Evolutionary conservation across 2,888 invertebrate genomes (phyloP).

Genomic region (Ennomos erosarius): DNA sequence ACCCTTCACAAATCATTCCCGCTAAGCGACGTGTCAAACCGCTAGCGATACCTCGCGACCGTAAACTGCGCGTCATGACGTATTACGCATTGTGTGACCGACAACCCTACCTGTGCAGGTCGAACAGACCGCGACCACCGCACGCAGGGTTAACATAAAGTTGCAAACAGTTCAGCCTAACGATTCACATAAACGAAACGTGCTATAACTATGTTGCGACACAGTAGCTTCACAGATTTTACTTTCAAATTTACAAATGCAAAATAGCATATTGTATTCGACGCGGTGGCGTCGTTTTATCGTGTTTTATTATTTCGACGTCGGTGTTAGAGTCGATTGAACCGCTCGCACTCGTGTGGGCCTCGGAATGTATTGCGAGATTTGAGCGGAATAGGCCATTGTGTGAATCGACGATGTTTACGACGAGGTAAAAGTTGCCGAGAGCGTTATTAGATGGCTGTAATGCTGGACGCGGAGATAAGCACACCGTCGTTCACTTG

Average conservation of each 20-base stretch:
- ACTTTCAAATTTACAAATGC: conserved; percentile 77
- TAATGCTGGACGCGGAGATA: conserved; percentile 18
- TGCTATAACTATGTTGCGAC: conserved; percentile 71
- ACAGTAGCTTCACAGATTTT: conserved; percentile 77
- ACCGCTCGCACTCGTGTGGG: conserved; percentile 43
- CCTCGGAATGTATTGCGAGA: conserved; percentile 29
- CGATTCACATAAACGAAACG: conserved; percentile 15
- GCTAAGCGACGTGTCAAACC: conserved; percentile 75
- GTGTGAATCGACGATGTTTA: conserved; percentile 36
- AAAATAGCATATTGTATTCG: conserved; percentile 80
- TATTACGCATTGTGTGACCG: conserved; percentile 73
- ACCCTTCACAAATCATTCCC: conserved; percentile 73
- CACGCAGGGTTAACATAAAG: conserved; percentile 49
- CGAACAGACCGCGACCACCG: conserved; percentile 31
- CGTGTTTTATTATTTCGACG: conserved; percentile 68
- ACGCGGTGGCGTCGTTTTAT: conserved; percentile 57
- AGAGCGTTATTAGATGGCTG: conserved; percentile 25
- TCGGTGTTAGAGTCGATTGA: conserved; percentile 58
- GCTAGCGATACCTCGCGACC: conserved; percentile 76
- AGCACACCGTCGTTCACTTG: conserved; percentile 21
- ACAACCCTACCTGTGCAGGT: conserved; percentile 49
- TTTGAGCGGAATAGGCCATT: conserved; percentile 50
- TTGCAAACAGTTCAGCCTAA: conserved; percentile 23
- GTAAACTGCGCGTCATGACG: conserved; percentile 74
- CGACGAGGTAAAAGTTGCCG: conserved; percentile 19